These are phyloP conservation scores for Uromys caudimaculatus DNA, from an alignment of 2,797 vertebrate species.

Conservation along the genomic window DNA sequence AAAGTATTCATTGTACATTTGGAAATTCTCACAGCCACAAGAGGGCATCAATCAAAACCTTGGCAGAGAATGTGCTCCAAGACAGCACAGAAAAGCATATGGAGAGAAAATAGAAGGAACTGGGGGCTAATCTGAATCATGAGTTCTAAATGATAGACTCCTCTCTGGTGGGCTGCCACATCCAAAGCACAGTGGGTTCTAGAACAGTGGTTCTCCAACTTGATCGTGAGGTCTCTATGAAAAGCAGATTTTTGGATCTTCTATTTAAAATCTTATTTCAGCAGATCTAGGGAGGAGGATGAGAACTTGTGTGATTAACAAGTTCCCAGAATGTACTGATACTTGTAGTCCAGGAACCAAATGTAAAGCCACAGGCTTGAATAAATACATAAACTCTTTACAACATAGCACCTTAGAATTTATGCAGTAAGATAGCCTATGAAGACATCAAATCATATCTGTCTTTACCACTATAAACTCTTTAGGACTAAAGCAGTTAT, in stretches of 20 bases:
- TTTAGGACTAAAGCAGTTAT: slow-evolving; percentile 5
- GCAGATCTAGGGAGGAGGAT: not conserved
- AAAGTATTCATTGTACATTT: not conserved
- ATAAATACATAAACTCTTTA: slow-evolving; percentile 32
- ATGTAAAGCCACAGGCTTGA: not conserved
- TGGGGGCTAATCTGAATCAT: not conserved
- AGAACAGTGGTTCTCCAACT: not conserved
- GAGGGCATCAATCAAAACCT: slow-evolving; percentile 60
- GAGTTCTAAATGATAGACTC: not conserved
- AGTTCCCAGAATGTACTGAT: not conserved
- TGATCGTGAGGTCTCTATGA: not conserved
- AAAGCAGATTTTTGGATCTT: not conserved
- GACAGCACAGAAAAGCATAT: not conserved
- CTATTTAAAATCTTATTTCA: not conserved
- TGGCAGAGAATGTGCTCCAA: not conserved
- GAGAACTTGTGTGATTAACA: slow-evolving; percentile 9
- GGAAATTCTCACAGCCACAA: slow-evolving; percentile 52
- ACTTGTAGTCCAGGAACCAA: not conserved
- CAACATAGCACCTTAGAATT: not conserved
- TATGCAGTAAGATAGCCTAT: not conserved
- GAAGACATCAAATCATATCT: not conserved
- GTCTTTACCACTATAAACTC: slow-evolving; percentile 19
- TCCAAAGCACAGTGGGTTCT: not conserved
- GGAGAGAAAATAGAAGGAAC: not conserved
- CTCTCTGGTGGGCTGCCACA: not conserved